Evolutionary conservation across 2,888 invertebrate species (phyloP).

Genomic region (Litoditis marina): DNA sequence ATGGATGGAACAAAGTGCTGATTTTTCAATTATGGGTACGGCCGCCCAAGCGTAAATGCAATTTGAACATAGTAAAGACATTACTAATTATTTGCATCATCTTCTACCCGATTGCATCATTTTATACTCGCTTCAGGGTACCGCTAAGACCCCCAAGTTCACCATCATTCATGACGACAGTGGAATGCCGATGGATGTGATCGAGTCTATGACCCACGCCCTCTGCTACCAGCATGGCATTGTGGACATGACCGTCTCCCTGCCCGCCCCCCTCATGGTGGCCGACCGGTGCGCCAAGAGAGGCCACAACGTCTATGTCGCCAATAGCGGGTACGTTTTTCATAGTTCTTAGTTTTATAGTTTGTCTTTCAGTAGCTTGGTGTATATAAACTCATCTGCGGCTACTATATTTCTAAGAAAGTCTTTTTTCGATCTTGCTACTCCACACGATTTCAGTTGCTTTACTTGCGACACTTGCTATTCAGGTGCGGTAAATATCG

Average conservation of each 20-base stretch:
- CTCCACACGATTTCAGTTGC: no score
- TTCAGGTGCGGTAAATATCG: no score
- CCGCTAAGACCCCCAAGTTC: slow-evolving; percentile 23
- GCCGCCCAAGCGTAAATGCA: no score
- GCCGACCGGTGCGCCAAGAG: slow-evolving; percentile 22
- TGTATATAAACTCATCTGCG: no score
- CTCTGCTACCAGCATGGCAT: slow-evolving; percentile 24
- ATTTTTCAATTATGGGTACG: no score
- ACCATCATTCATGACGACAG: slow-evolving; percentile 10
- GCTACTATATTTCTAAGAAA: no score
- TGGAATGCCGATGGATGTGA: neutral
- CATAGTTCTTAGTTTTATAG: neutral
- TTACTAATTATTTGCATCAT: no score
- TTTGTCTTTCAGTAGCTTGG: neutral
- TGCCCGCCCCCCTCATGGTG: slow-evolving; percentile 23
- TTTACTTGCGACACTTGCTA: no score
- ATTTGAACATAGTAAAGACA: no score
- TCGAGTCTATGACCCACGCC: slow-evolving; percentile 20
- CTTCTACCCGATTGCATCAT: neutral
- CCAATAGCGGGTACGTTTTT: neutral
- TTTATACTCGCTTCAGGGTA: slow-evolving; percentile 16
- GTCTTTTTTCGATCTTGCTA: no score
- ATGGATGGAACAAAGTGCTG: no score
- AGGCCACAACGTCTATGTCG: no score
- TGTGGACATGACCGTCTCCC: slow-evolving; percentile 14